phyloP scores from a whole-genome alignment of 1,140 invertebrate genomes.

The Drosophila grimshawi region DNA sequence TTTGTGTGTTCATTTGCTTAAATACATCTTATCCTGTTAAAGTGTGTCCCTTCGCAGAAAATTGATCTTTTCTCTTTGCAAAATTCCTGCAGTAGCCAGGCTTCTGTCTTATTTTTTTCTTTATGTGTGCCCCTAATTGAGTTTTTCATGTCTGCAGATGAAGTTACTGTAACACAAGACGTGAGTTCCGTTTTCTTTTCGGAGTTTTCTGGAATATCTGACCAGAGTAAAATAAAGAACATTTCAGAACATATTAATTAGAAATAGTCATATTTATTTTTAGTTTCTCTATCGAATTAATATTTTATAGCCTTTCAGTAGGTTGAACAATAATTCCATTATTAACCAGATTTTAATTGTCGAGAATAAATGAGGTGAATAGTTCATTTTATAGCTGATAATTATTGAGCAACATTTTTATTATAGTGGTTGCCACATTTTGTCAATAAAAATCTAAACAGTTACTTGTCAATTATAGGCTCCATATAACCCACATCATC shows the following conservation, averaged over 20 bases:
- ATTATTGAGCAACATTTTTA: conserved; percentile 5
- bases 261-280: no score
- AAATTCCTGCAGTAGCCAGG: conserved; percentile 55
- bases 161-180: conserved; percentile 54
- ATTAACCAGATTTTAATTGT: neutral
- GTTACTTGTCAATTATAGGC: conserved; percentile 21
- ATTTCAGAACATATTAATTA: no score
- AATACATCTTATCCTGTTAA: conserved; percentile 75
- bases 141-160: conserved; percentile 51
- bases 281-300: no score
- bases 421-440: conserved; percentile 6
- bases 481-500: conserved; percentile 21
- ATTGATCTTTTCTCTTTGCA: conserved; percentile 71
- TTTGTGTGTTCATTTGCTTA: conserved; percentile 73
- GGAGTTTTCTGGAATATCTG: neutral
- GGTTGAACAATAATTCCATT: no score
- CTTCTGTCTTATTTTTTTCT: conserved; percentile 43
- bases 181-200: conserved; percentile 43
- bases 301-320: no score
- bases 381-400: neutral
- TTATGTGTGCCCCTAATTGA: conserved; percentile 58
- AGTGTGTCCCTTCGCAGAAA: conserved; percentile 64
- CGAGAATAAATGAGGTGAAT: neutral
- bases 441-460: conserved; percentile 20
- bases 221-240: neutral